Conservation (phyloP, 2,888 invertebrate genomes). For the Amorpha juglandis region DNA sequence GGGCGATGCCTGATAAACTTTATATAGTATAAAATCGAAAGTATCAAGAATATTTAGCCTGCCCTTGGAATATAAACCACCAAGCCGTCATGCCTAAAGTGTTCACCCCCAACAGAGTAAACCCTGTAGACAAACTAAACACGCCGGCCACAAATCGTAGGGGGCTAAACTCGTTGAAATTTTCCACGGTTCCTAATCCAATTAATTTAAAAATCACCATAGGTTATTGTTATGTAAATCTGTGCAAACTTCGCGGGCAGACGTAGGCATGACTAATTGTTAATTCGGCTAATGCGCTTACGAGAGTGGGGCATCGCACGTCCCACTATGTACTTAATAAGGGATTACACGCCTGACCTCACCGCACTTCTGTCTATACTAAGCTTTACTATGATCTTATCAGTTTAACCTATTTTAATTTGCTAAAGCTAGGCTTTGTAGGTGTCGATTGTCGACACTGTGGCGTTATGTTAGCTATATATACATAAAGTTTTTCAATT, state of each 20-base stretch:
- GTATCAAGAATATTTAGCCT: neutral
- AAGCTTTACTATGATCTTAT: neutral
- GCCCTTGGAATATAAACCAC: neutral
- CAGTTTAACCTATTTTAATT: neutral
- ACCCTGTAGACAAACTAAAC: slow-evolving; percentile 1
- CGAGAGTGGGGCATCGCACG: slow-evolving; percentile 60
- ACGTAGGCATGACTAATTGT: slow-evolving; percentile 83
- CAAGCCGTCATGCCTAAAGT: neutral
- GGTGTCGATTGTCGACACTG: too few relatives aligned
- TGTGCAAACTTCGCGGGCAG: slow-evolving; percentile 79
- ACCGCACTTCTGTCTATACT: slow-evolving; percentile 31
- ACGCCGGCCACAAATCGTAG: slow-evolving; percentile 59
- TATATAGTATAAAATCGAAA: too few relatives aligned
- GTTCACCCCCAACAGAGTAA: neutral
- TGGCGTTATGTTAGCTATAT: too few relatives aligned
- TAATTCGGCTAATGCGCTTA: slow-evolving; percentile 83
- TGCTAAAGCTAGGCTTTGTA: too few relatives aligned
- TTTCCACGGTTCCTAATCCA: slow-evolving; percentile 76
- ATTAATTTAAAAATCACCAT: slow-evolving; percentile 83
- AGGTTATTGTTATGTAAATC: slow-evolving; percentile 83
- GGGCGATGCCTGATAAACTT: too few relatives aligned
- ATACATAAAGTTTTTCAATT: too few relatives aligned
- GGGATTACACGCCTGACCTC: slow-evolving; percentile 52
- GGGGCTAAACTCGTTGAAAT: slow-evolving; percentile 61
- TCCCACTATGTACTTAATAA: slow-evolving; percentile 56